phyloP scores from a whole-genome alignment of 2,797 vertebrate genomes.

The Cygnus olor region DNA sequence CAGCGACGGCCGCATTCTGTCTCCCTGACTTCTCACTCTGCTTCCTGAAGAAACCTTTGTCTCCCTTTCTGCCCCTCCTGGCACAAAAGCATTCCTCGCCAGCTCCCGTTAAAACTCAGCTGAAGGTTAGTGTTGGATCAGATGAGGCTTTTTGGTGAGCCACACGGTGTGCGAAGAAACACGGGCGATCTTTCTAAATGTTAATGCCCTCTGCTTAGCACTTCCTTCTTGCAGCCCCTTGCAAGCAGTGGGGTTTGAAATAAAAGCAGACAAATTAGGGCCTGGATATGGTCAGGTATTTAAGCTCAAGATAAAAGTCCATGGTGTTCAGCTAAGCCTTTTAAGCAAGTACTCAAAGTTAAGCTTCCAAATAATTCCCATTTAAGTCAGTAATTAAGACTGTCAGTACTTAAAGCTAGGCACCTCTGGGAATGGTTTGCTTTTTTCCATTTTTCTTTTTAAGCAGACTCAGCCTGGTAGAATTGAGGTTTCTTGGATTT shows the following conservation, averaged over 20 bases:
- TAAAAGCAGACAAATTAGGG: background rate
- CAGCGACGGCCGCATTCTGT: background rate
- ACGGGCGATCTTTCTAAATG: background rate
- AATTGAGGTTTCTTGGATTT: background rate
- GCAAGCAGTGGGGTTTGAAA: background rate
- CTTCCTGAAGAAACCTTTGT: background rate
- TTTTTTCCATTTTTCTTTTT: too few relatives aligned
- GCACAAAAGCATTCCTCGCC: background rate
- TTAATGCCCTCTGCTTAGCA: background rate
- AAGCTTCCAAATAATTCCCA: background rate
- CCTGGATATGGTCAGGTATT: background rate
- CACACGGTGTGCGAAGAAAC: fast-evolving
- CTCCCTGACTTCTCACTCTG: background rate
- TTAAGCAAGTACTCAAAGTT: background rate
- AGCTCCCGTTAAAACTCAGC: background rate
- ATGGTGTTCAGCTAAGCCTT: background rate
- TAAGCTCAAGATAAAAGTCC: background rate
- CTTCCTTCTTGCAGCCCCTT: background rate
- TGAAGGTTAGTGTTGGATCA: background rate
- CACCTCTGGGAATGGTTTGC: background rate
- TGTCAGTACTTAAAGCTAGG: background rate
- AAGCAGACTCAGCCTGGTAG: background rate
- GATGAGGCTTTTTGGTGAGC: background rate
- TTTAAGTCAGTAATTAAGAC: background rate
- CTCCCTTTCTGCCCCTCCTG: background rate